These are phyloP conservation scores for Drosophila falleni DNA, from an alignment of 2,888 invertebrate genomes.

Conservation along the genomic window DNA sequence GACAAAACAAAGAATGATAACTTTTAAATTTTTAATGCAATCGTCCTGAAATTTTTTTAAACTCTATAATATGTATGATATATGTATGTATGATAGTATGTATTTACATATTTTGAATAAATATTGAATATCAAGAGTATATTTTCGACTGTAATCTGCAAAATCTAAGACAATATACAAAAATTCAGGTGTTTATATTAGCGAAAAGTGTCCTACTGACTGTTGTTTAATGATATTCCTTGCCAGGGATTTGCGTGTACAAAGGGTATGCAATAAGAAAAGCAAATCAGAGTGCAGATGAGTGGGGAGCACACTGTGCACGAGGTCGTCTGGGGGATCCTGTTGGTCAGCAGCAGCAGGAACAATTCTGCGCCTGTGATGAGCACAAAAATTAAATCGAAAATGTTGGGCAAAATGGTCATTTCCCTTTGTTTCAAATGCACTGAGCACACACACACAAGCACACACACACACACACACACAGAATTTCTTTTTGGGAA, in stretches of 20 bases:
- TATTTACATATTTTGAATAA: too few species aligned
- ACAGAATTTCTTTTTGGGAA: not conserved
- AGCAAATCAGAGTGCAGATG: conserved; percentile 38
- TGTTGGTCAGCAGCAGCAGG: conserved; percentile 36
- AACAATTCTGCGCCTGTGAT: conserved; percentile 45
- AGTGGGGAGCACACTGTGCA: conserved; percentile 7
- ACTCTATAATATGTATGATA: too few species aligned
- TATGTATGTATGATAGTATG: too few species aligned
- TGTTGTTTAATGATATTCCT: not conserved
- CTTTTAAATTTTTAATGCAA: too few species aligned
- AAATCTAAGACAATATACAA: not conserved
- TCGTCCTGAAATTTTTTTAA: too few species aligned
- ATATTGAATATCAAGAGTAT: too few species aligned
- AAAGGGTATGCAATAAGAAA: conserved; percentile 16
- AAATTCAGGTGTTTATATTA: not conserved
- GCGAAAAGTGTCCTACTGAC: too few species aligned
- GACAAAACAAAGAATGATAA: too few species aligned
- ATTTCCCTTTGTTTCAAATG: conserved; percentile 67
- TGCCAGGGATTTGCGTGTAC: too few species aligned
- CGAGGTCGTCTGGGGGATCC: conserved; percentile 55
- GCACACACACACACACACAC: too few species aligned
- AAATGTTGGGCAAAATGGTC: conserved; percentile 73
- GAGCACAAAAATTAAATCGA: conserved; percentile 75
- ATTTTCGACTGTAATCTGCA: too few species aligned
- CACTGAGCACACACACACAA: conserved; percentile 16